Base-by-base conservation (phyloP, 2,888 invertebrate species). In the Baronia brevicornis region DNA sequence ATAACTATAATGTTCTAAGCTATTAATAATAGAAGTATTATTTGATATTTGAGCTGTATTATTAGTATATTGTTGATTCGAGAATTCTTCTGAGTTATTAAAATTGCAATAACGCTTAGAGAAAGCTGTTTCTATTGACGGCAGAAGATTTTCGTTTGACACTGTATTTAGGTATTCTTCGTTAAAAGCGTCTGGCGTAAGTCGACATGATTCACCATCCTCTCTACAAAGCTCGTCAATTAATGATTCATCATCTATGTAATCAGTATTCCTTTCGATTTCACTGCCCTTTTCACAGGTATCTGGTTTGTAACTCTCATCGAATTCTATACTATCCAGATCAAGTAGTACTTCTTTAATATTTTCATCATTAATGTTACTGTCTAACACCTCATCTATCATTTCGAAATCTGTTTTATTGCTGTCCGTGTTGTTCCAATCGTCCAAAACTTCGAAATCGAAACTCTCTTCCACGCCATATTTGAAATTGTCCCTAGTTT, bases 151-250 rank as follows among this genome's bases (percentile, higher is more conserved):
- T 9, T 74, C 77, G 28, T 59, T 55, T n/a, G 54, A 39, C 6
- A 54, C 49, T 2, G 66, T 41, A 26, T 60, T 59, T 17, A 77
- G 51, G 46, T 69, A 73, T 26, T 73, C 74, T 39, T 77, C 77
- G 40, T 67, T 71, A 22, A 73, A 78, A 10, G 50, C 55, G 41
- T 78, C 77, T 15, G 79, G 75, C 2, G 73, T 65, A 10, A 75
- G 40, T 32, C 67, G 54, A 35, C 66, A 66, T 3, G 73, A 60
- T 51, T 82, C 80, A 9, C 60, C 58, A 13, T 84, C 84, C 56
- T 84, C 84, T 54, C 82, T 68, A 27, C 84, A 84, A 7, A 84
- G 62, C 43, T 82, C 82, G 33, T 84, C 84, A 21, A 84, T 78
- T 5, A 84, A 47, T 6, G 77, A 82, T 54, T 84, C 84, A 21